Percentiles rank a stretch among this genome's conserved stretches.
Evolutionary conservation across 2,113 vertebrate genomes (phyloP).

Genomic region (Psilopogon haemacephalus): DNA sequence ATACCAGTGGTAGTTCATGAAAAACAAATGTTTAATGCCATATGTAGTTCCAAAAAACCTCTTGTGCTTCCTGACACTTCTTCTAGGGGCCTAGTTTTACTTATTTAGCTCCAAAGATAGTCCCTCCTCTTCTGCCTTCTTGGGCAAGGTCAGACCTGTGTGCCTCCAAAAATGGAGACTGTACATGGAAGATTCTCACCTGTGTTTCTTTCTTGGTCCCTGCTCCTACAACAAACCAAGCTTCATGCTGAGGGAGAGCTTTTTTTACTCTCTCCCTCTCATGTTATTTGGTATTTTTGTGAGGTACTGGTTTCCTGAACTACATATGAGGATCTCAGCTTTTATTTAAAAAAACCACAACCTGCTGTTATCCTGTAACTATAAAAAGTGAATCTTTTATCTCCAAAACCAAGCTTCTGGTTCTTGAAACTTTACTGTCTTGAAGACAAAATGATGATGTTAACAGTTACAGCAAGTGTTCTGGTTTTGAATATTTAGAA

Average conservation of each 20-base stretch:
- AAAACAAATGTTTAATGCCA: not conserved
- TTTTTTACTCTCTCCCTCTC: not conserved
- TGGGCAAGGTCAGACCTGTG: rapidly evolving
- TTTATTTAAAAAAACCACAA: not conserved
- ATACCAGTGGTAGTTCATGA: not conserved
- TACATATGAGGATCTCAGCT: not conserved
- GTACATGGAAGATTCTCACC: not conserved
- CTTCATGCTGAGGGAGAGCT: not conserved
- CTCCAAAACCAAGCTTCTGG: not conserved
- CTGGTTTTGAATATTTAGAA: not conserved
- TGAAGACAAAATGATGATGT: not conserved
- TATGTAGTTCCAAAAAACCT: not conserved
- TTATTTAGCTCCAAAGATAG: not conserved
- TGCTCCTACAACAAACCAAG: not conserved
- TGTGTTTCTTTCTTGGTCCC: not conserved
- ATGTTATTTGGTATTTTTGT: not conserved
- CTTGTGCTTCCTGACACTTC: not conserved
- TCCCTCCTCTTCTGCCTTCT: not conserved
- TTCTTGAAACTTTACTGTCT: not conserved
- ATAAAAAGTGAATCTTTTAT: not conserved
- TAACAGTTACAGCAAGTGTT: not conserved
- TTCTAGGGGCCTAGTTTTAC: not conserved
- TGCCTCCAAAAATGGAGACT: not conserved
- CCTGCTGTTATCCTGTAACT: not conserved
- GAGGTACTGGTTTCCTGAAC: constrained; percentile 12